Base-by-base conservation (phyloP, 2,797 vertebrate genomes). In the Sciaenops ocellatus region DNA sequence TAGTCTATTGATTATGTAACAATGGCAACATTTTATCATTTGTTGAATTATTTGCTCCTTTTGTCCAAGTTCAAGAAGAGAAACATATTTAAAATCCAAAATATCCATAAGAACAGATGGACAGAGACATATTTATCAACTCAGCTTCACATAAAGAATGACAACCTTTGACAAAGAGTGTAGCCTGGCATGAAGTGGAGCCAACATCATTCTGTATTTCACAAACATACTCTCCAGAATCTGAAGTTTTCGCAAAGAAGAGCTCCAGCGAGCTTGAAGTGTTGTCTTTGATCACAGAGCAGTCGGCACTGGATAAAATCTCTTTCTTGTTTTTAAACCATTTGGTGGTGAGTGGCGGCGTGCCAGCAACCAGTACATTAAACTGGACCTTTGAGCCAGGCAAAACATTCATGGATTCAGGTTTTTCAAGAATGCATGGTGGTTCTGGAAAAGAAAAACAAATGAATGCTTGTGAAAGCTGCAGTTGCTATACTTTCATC, bases 281-380 rank as follows among this genome's bases (percentile, higher is more conserved):
- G 85, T 98, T 96, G 2, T 98, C 98, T 93, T 97, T 99, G 90
- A 95, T 94, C 78, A 99, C 94, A 1, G 93, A 97, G 89, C 96
- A 97, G 91, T 95, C 95, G 1, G 95, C 90, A 44, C 96, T 96
- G 0, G 97, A 96, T 54, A 96, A 82, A 72, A 99, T 88, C 88
- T 99, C 98, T 79, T 97, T 98, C 87, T 96, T 96, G 88, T 97
- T 96, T 93, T 97, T 98, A 94, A 98, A 99, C 98, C 98, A 99
- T 77, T 97, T 99, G 86, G 97, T 97, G 56, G 95, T 95, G 85
- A 99, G 88, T 13, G 98, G 97, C 6, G 96, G 94, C 1, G 97
- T 97, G 57, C 98, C 98, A 76, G 95, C 96, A 54, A 99, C 82
- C 74, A 97, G 90, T 1, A 96, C 94, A 69, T 95, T 97, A 87